A percentile compares a stretch with the other conserved stretches of the same genome.
These are phyloP conservation scores for Mongoloraphidia duomilia DNA, from an alignment of 2,888 invertebrate genomes.

Conservation along the genomic window DNA sequence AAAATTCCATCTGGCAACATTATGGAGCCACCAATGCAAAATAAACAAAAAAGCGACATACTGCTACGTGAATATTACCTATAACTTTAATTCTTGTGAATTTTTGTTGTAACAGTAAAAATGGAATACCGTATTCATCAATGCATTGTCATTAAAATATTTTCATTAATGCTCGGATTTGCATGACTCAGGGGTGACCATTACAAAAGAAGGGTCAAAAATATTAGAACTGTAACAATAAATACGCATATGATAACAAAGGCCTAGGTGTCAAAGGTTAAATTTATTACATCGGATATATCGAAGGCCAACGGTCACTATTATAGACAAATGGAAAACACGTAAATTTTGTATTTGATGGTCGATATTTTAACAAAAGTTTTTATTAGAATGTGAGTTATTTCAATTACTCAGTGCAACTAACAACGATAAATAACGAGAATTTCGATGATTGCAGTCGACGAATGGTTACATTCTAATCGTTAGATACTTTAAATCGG, in stretches of 20 bases:
- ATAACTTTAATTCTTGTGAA: no score
- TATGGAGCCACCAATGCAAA: no score
- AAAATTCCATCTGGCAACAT: no score
- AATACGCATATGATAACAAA: background rate
- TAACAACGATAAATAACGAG: no score
- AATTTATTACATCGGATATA: background rate
- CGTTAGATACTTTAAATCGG: background rate
- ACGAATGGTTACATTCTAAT: background rate
- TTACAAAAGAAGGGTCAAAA: slow-evolving; percentile 1
- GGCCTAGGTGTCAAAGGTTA: background rate
- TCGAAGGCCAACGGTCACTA: background rate
- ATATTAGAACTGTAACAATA: background rate
- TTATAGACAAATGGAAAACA: background rate
- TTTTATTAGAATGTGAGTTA: background rate
- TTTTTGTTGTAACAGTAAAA: no score
- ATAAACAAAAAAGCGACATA: no score
- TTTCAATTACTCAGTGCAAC: background rate
- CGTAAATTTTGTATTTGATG: background rate
- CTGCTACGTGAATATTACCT: no score
- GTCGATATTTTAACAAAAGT: background rate
- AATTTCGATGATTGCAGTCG: no score
- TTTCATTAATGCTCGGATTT: no score
- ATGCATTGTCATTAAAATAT: no score
- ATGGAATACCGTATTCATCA: no score
- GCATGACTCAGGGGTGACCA: background rate